Base-by-base conservation (phyloP, 1,140 invertebrate genomes). In the fruit fly (Drosophila melanogaster) region DNA sequence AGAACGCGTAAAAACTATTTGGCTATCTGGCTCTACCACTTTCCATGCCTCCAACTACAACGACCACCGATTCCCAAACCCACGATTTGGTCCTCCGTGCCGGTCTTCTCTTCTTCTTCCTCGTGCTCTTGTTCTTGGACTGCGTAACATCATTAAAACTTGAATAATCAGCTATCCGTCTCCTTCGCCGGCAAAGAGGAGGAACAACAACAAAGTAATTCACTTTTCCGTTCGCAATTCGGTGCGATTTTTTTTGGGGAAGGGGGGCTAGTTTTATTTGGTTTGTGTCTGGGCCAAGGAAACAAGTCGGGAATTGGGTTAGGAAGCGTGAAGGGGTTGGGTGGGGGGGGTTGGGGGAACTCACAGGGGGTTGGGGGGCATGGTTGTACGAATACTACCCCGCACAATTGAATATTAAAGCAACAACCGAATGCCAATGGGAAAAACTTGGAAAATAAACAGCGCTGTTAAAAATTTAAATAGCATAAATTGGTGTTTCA, bases 1-100 rank as follows among this genome's bases (percentile, higher is more conserved):
- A 87, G 70, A 85, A 75, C 81, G 77, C 78, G 79, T 81, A 85
- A 86, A 79, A 85, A 86, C 74, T 84, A 84, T 84, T 84, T 79
- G 60, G 59, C 57, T 77, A 66, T 57, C 71, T 67, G 53, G 50
- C 73, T 40, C 60, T 60, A 40, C 44, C 59, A 54, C 30, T 57
- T 54, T 40, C 53, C 58, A 44, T 15, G 40, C 38, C 17, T 19
- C 30, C 24, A 8, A 30, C 46, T 30, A 30, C 47, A 11, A 26
- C 26, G 49, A 4, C 17, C 33, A 17, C 14, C n/a, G 4, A 8
- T 15, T 33, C n/a, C n/a, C 17, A 59, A 10, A 40, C 47, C 72
- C 11, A 40, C 54, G 64, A 53, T 62, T 56, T 53, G 60, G 73
- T 69, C 61, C 77, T 73, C 47, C 37, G 26, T n/a, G 50, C 55